These are phyloP conservation scores for Zoroaster sp. DNA, from an alignment of 53 echinoderm and acorn worm genomes.

Conservation along the genomic window DNA sequence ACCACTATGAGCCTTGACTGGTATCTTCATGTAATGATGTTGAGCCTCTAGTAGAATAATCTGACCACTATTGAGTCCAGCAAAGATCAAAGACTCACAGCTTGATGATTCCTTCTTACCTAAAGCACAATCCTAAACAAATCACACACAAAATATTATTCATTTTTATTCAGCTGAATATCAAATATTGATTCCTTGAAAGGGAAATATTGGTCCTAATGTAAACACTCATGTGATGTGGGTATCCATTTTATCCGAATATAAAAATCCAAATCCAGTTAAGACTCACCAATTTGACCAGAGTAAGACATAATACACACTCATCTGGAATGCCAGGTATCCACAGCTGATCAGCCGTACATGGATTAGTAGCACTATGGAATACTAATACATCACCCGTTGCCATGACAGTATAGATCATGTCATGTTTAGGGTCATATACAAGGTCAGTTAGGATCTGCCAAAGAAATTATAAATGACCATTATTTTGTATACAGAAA, in stretches of 20 bases:
- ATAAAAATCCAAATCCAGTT: too few species aligned
- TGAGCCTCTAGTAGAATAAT: slow-evolving; percentile 76
- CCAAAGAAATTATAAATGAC: not conserved
- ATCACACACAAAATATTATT: too few species aligned
- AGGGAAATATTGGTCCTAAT: too few species aligned
- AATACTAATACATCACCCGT: slow-evolving; percentile 90
- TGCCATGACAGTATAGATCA: slow-evolving; percentile 85
- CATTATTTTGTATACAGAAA: not conserved
- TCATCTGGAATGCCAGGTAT: slow-evolving; percentile 84
- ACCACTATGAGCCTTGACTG: slow-evolving; percentile 85
- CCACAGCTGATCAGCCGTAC: slow-evolving; percentile 80
- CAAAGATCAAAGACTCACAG: slow-evolving; percentile 85
- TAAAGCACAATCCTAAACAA: slow-evolving; percentile 86
- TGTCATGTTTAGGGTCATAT: slow-evolving; percentile 79
- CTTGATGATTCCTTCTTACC: slow-evolving; percentile 60
- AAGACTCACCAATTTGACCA: slow-evolving; percentile 86
- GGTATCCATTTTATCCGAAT: too few species aligned
- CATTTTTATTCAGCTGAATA: too few species aligned
- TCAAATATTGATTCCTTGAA: too few species aligned
- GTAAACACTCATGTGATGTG: too few species aligned
- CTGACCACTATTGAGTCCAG: slow-evolving; percentile 89
- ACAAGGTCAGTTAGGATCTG: slow-evolving; percentile 94
- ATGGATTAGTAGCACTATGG: slow-evolving; percentile 85
- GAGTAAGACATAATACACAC: slow-evolving; percentile 70
- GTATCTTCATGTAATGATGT: slow-evolving; percentile 70